Evolutionary conservation across 2,797 vertebrate genomes (phyloP).

Genomic region (Coregonus ussuriensis): DNA sequence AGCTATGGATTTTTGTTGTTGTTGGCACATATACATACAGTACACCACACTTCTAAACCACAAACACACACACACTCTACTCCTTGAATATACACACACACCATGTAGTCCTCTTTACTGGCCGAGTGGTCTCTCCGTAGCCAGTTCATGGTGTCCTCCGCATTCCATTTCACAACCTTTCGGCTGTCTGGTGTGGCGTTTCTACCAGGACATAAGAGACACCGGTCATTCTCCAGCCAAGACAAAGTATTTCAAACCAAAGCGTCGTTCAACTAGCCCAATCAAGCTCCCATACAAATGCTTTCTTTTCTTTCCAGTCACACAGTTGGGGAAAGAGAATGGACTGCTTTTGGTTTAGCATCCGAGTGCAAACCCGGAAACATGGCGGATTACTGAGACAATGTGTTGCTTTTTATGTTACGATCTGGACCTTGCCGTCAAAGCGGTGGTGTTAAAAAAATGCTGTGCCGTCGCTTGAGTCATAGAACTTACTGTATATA

Average conservation of each 20-base stretch:
- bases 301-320: too few relatives aligned
- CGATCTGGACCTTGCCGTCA: neutral
- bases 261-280: neutral
- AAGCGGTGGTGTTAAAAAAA: neutral
- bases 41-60: too few relatives aligned
- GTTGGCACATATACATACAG: too few relatives aligned
- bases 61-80: neutral
- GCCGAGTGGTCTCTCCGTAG: conserved; percentile 93
- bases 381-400: neutral
- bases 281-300: neutral
- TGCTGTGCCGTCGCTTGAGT: neutral
- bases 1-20: too few relatives aligned
- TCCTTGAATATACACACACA: conserved; percentile 51
- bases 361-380: too few relatives aligned
- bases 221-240: neutral
- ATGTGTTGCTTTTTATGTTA: neutral
- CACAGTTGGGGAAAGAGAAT: too few relatives aligned
- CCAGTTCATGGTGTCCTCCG: conserved; percentile 98
- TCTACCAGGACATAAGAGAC: conserved; percentile 64
- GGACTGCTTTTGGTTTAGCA: too few relatives aligned
- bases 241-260: neutral
- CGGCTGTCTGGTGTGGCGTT: conserved; percentile 95
- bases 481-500: neutral
- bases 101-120: conserved; percentile 96
- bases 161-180: conserved; percentile 98